Evolutionary conservation across 2,797 vertebrate genomes (phyloP), one percentile per base, ranked within the genome.

Genomic region (Iguana delicatissima): DNA sequence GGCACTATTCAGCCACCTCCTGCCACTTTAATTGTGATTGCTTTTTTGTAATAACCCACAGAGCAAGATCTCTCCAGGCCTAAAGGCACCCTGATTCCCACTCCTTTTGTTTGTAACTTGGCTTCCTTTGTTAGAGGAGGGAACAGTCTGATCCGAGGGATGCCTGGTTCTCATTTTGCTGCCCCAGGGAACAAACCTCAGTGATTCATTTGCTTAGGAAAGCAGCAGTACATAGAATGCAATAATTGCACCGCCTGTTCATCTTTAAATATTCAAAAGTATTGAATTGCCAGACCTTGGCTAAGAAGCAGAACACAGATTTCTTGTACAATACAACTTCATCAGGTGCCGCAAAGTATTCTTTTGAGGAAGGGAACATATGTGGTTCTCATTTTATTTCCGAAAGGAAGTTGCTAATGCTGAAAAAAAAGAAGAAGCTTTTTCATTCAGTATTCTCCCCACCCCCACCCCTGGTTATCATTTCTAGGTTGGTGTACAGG

Each of bases 401-500:
- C 38, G 46, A 42, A 79, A 59, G 62, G 73, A 79, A 69, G 42
- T 79, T 73, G 84, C 32, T 24, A 26, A 85, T n/a, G 55, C 32
- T 35, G 57, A n/a, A 81, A 81, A 80, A 50, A 46, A 52, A 57
- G 24, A 81, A 46, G 20, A 9, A 1, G 0, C 24, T 73, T 32
- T 89, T 76, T 16, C 2, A 69, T 69, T 76, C 13, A 57, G 29
- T 81, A 26, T 35, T 29, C 55, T 38, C 22, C 59, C 42, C 42
- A 46, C 42, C 42, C 93, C 85, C 89, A 74, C 62, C 42, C 35
- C n/a, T 91, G 81, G 35, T 89, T 4, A 20, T 55, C 59, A 89
- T 57, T 80, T 89, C 92, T 92, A 99, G 99, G 99, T 99, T 77
- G 99, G 99, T 55, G 98, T 99, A 95, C 95, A 98, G 92, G 99